phyloP scores from a whole-genome alignment of 2,888 invertebrate species.

The Hirtodrosophila trivittata region DNA sequence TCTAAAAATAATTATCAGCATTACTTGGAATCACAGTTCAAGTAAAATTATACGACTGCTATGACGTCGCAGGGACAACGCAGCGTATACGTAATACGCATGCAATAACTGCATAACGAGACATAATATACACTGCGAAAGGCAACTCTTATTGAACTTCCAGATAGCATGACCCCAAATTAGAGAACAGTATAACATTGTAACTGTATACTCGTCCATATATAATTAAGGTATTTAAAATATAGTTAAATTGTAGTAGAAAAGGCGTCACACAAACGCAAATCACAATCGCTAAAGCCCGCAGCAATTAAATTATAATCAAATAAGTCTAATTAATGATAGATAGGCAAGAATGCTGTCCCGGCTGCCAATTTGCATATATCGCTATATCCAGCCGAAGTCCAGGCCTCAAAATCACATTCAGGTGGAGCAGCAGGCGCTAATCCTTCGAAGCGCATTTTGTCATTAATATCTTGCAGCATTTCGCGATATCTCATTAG shows the following conservation, averaged over 20 bases:
- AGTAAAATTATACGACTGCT: neutral
- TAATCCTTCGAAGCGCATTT: slow-evolving; percentile 60
- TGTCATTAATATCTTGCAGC: slow-evolving; percentile 59
- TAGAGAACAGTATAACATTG: slow-evolving; percentile 13
- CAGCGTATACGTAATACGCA: slow-evolving; percentile 19
- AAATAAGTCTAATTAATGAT: slow-evolving; percentile 71
- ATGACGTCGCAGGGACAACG: slow-evolving; percentile 19
- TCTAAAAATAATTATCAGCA: slow-evolving; percentile 41
- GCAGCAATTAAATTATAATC: slow-evolving; percentile 65
- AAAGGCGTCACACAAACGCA: slow-evolving; percentile 28
- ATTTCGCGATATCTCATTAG: slow-evolving; percentile 66
- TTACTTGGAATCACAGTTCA: neutral
- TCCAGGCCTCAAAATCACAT: slow-evolving; percentile 3
- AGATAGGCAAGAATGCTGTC: neutral
- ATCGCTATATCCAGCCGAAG: slow-evolving; percentile 3
- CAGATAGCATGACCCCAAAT: slow-evolving; percentile 60
- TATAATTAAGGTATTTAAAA: too few relatives aligned
- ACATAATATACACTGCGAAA: too few relatives aligned
- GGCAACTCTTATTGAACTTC: slow-evolving; percentile 22
- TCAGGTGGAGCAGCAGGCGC: slow-evolving; percentile 34
- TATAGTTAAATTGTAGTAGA: slow-evolving; percentile 15
- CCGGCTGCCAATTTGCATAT: slow-evolving; percentile 23
- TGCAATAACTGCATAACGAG: neutral
- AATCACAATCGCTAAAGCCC: slow-evolving; percentile 38
- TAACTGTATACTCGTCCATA: too few relatives aligned